phyloP scores from a whole-genome alignment of 2,797 vertebrate genomes.

The Columba guinea region DNA sequence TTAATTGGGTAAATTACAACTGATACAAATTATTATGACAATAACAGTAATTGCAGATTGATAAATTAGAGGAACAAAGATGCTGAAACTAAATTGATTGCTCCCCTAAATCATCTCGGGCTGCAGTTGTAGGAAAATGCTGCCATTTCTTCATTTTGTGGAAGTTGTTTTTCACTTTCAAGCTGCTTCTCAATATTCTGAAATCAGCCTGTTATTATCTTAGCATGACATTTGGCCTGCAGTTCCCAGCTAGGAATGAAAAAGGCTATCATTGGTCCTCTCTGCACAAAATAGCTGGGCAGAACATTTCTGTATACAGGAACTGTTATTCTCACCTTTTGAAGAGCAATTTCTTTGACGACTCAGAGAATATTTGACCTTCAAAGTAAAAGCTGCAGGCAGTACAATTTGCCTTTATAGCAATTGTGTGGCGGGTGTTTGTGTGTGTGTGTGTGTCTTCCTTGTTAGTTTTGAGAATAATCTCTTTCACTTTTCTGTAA shows the following conservation, averaged over 20 bases:
- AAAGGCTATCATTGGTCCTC: conserved; percentile 54
- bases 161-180: conserved; percentile 36
- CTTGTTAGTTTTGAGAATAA: conserved; percentile 18
- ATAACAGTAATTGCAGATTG: conserved; percentile 40
- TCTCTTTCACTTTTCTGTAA: background rate
- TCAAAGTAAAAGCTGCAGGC: conserved; percentile 57
- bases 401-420: conserved; percentile 29
- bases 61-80: conserved; percentile 51
- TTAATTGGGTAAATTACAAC: conserved; percentile 34
- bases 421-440: background rate
- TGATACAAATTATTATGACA: conserved; percentile 12
- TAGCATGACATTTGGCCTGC: conserved; percentile 57
- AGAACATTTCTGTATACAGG: conserved; percentile 36
- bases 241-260: conserved; percentile 48
- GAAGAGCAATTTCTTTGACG: conserved; percentile 53
- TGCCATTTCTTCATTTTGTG: conserved; percentile 4
- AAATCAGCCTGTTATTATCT: conserved; percentile 50
- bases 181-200: conserved; percentile 29
- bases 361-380: conserved; percentile 52
- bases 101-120: background rate
- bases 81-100: background rate
- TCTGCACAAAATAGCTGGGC: conserved; percentile 49
- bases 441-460: background rate
- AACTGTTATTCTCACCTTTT: conserved; percentile 56
- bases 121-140: background rate